These are phyloP conservation scores for Aphelocoma californica DNA, from an alignment of 2,797 vertebrate genomes.

Conservation along the genomic window DNA sequence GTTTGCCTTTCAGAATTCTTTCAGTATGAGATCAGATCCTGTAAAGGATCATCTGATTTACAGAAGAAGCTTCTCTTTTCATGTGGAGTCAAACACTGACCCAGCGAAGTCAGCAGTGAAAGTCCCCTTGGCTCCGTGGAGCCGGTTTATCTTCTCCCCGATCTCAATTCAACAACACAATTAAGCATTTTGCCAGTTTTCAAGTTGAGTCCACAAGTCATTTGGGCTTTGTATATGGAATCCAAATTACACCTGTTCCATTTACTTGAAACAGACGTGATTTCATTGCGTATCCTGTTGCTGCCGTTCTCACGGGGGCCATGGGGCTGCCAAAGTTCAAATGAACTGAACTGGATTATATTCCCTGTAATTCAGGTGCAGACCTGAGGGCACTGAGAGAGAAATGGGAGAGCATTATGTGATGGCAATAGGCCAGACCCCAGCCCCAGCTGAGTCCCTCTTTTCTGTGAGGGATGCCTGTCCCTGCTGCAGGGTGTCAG, in stretches of 20 bases:
- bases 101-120: background rate
- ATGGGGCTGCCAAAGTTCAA: background rate
- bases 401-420: background rate
- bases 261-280: background rate
- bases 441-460: background rate
- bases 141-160: background rate
- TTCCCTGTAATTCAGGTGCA: background rate
- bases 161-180: background rate
- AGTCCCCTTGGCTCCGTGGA: background rate
- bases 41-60: background rate
- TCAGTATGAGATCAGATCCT: background rate
- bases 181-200: background rate
- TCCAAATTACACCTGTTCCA: background rate
- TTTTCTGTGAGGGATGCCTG: background rate
- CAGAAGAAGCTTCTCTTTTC: background rate
- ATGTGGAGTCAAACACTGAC: background rate
- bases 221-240: background rate
- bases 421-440: background rate
- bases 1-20: background rate
- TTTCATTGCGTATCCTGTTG: background rate
- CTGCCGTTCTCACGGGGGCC: fast-evolving
- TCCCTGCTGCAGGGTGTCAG: background rate
- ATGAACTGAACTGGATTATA: background rate
- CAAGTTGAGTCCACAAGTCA: background rate
- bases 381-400: background rate